Conservation (phyloP, 2,113 vertebrate species). For the Phylloscopus trochilus region DNA sequence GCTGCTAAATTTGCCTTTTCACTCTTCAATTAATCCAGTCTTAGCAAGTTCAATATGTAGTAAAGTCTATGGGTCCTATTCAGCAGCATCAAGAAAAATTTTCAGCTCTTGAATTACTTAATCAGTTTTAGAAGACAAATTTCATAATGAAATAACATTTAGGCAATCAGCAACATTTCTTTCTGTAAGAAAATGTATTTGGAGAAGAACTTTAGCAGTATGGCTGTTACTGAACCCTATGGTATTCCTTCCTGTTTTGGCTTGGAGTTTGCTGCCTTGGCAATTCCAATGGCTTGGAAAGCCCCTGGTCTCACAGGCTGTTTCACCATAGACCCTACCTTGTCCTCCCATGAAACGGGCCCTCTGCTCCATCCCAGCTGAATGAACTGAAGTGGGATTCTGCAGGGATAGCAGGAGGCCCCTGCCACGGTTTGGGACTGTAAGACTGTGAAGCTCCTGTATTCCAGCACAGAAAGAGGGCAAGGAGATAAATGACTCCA, state of each 20-base stretch:
- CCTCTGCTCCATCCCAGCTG: slow-evolving; percentile 37
- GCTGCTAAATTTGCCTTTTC: neutral
- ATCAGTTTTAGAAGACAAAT: neutral
- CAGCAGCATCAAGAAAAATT: neutral
- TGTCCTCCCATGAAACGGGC: slow-evolving; percentile 19
- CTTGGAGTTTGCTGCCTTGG: neutral
- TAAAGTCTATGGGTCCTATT: neutral
- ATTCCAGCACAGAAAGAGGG: slow-evolving; percentile 29
- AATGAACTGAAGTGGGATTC: slow-evolving; percentile 3
- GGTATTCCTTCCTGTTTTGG: slow-evolving; percentile 7
- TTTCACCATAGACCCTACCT: slow-evolving; percentile 32
- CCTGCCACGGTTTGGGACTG: neutral
- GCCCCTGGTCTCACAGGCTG: neutral
- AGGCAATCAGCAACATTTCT: neutral
- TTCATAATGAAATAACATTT: neutral
- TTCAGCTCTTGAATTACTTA: neutral
- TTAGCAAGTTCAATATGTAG: neutral
- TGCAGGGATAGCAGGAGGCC: neutral
- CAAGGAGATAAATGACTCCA: slow-evolving; percentile 49
- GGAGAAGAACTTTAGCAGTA: neutral
- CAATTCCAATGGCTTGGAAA: neutral
- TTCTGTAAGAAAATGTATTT: neutral
- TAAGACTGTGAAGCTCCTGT: slow-evolving; percentile 49
- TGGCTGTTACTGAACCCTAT: neutral
- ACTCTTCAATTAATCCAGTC: neutral